Evolutionary conservation across 1,140 invertebrate genomes (phyloP), one percentile per base, ranked within the genome.

Genomic region (Cherax destructor): DNA sequence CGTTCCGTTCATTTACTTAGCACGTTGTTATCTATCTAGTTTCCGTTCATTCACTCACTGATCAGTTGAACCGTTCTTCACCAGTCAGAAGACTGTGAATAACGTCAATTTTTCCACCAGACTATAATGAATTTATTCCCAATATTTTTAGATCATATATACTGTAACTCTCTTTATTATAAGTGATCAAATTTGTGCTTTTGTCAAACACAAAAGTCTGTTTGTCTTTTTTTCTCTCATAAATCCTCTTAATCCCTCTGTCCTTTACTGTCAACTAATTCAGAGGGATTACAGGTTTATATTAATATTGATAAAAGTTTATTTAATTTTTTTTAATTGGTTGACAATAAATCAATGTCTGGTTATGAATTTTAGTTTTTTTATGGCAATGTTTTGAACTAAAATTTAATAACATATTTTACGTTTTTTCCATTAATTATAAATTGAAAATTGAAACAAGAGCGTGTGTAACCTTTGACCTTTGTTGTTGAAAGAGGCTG

Each of bases 241-340:
- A 41, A 86, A 86, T 74, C 83, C 74, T 21, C 52, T 41, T 47
- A 77, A 86, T 76, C 69, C 83, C 11, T 21, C 41, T 52, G 49
- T 47, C 69, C 72, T 76, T 76, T 86, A 52, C 83, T n/a, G 41
- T 18, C 49, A 86, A 86, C 83, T 52, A 86, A 52, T 86, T 49
- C 74, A 74, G 7, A 11, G 41, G 65, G 83, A 86, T 86, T 56
- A 74, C 18, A 56, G 49, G 83, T 76, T 86, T 86, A 77, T 16
- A 72, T 77, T 47, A 76, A 86, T 77, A 24, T 41, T 52, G n/a
- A 72, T 76, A 56, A 52, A 76, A 41, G 49, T 50, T 77, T 76
- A 49, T 59, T 86, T 30, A 61, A 76, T 65, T 86, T 76, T 86
- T 9, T 86, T 86, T 49, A 10, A 49, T 24, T 74, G 41, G 69